Evolutionary conservation across 2,797 vertebrate genomes (phyloP).

Genomic region (Calcarius lapponicus): DNA sequence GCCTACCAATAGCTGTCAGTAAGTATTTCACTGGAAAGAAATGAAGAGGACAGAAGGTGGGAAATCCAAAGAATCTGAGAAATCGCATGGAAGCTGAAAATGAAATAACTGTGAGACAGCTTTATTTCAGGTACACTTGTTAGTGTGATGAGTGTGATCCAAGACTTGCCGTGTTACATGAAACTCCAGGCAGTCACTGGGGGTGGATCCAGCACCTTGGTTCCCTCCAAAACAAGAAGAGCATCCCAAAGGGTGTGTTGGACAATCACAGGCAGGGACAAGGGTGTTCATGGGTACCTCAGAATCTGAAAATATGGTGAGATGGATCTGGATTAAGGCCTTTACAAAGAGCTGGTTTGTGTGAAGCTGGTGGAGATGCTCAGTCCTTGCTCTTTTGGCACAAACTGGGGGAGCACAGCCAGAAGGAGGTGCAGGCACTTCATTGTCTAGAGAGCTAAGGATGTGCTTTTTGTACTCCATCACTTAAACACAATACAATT

Average conservation of each 20-base stretch:
- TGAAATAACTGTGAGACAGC: neutral
- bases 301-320: fast-evolving
- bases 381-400: neutral
- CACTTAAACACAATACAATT: neutral
- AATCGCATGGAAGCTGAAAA: neutral
- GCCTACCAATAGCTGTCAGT: neutral
- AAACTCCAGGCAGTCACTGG: neutral
- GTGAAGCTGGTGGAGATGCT: neutral
- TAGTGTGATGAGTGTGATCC: neutral
- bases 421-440: neutral
- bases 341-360: neutral
- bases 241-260: fast-evolving
- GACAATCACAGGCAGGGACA: fast-evolving
- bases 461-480: neutral
- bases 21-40: neutral
- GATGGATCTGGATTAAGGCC: neutral
- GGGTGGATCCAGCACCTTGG: neutral
- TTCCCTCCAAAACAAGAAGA: fast-evolving
- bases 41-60: neutral
- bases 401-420: neutral
- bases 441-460: neutral
- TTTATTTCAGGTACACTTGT: neutral
- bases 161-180: neutral
- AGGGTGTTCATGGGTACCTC: neutral
- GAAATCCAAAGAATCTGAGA: neutral